Evolutionary conservation across 2,113 vertebrate species (phyloP).

Genomic region (Sapajus apella): DNA sequence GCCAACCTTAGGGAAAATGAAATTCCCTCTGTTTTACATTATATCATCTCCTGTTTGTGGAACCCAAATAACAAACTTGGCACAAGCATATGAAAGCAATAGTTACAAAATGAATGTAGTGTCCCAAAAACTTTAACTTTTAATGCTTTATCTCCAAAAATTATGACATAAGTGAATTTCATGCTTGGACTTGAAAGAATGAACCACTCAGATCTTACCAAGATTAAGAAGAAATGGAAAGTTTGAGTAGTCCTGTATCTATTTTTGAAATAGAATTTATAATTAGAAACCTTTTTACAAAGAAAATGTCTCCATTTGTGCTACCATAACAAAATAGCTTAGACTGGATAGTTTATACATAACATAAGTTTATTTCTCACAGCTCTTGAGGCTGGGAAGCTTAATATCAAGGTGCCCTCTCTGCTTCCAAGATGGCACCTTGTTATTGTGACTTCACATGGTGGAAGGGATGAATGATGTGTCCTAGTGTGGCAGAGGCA

Average conservation of each 20-base stretch:
- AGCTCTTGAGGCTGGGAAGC: neutral
- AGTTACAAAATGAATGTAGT: neutral
- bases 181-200: neutral
- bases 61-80: neutral
- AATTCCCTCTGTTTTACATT: neutral
- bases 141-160: neutral
- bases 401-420: neutral
- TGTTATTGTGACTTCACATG: neutral
- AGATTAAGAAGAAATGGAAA: neutral
- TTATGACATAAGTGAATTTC: neutral
- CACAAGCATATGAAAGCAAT: neutral
- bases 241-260: neutral
- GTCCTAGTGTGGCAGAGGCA: neutral
- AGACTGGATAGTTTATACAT: neutral
- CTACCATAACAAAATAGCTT: neutral
- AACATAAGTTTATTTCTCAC: neutral
- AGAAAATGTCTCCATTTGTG: neutral
- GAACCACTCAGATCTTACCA: neutral
- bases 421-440: too few relatives aligned
- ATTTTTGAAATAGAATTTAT: neutral
- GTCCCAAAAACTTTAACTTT: neutral
- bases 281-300: neutral
- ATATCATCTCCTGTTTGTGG: neutral
- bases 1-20: neutral
- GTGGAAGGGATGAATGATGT: neutral